These are phyloP conservation scores for Trematocara variabile DNA, from an alignment of 2,113 vertebrate species.

Conservation along the genomic window DNA sequence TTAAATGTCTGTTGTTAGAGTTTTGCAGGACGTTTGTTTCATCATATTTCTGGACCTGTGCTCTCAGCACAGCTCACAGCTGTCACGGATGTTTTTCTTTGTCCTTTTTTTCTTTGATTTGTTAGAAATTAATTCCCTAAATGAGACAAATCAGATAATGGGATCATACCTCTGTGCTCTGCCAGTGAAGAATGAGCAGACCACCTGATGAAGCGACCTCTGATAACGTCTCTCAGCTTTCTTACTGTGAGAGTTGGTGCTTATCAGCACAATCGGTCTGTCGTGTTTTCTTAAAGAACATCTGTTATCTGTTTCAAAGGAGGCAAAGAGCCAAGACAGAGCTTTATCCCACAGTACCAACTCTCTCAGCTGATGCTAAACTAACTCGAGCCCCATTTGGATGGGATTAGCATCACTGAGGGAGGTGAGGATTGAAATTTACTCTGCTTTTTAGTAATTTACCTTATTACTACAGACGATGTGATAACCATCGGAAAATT, in stretches of 20 bases:
- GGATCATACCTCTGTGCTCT: neutral
- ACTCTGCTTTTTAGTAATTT: neutral
- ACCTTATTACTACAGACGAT: fast-evolving
- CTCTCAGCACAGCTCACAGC: neutral
- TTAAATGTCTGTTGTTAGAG: neutral
- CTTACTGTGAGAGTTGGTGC: fast-evolving
- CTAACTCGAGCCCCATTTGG: neutral
- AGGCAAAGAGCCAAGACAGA: neutral
- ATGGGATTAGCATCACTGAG: neutral
- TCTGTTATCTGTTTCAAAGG: neutral
- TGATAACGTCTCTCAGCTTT: neutral
- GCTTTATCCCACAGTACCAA: neutral
- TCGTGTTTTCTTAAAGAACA: neutral
- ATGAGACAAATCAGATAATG: neutral
- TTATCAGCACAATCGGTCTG: neutral
- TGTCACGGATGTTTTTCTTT: neutral
- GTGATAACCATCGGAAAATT: neutral
- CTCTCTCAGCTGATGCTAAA: neutral
- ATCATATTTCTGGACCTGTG: neutral
- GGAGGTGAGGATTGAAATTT: neutral
- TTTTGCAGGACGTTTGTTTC: neutral
- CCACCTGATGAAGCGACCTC: neutral
- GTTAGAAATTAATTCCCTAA: neutral
- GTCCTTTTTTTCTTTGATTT: neutral
- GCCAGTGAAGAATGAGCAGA: neutral